Evolutionary conservation across 1,140 invertebrate species (phyloP).

Genomic region (Yoshiicerus persimilis): DNA sequence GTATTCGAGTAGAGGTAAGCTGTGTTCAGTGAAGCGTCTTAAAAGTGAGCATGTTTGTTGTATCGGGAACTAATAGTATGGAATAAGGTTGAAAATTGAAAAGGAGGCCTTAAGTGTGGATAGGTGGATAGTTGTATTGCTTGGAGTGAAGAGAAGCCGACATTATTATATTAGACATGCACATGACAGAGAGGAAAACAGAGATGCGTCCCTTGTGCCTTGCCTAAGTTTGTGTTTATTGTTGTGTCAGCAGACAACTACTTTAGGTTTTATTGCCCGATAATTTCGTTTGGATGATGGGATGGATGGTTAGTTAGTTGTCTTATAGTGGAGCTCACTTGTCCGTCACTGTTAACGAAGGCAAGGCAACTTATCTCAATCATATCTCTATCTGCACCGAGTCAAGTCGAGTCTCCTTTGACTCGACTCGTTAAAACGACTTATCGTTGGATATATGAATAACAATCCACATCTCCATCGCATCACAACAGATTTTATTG

Average conservation of each 20-base stretch:
- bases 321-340: not conserved
- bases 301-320: not conserved
- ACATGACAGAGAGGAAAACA: not conserved
- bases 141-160: not conserved
- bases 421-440: not conserved
- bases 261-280: constrained; percentile 40
- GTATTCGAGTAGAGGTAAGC: not conserved
- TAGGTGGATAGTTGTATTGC: not conserved
- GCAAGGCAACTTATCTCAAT: not conserved
- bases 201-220: not conserved
- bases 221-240: not conserved
- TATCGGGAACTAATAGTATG: not conserved
- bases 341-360: not conserved
- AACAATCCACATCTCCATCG: not conserved
- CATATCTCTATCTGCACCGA: not conserved
- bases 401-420: not conserved
- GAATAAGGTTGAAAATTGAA: not conserved
- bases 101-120: not conserved
- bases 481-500: not conserved
- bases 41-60: not conserved
- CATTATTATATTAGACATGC: not conserved
- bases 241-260: constrained; percentile 26
- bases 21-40: not conserved
- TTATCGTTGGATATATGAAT: not conserved
- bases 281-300: constrained; percentile 30